Percentiles rank a stretch among this genome's conserved stretches.
Conservation (phyloP, 2,113 vertebrate species). For the Ptychochromis oligacanthus region DNA sequence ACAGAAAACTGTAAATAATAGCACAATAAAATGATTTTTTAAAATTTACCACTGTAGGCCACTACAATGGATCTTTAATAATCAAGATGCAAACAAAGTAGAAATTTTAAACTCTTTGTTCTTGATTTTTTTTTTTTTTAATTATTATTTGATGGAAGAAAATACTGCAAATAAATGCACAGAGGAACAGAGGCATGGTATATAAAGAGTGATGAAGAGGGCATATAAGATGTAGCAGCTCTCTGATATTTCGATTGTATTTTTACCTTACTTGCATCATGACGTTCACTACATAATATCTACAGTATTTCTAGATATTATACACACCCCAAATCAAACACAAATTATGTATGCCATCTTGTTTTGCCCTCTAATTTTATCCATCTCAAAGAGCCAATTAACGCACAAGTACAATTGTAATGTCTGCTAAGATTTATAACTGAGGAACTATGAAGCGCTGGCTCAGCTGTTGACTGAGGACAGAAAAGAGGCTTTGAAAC, state of each 20-base stretch:
- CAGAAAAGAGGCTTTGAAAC: not conserved
- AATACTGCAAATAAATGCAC: not conserved
- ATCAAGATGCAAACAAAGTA: too few species aligned
- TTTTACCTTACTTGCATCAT: not conserved
- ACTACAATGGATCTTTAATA: too few species aligned
- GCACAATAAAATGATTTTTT: too few species aligned
- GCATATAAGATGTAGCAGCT: not conserved
- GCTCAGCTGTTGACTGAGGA: not conserved
- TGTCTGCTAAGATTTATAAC: not conserved
- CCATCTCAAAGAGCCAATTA: not conserved
- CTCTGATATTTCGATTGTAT: not conserved
- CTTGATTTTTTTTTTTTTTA: too few species aligned
- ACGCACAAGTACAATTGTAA: not conserved
- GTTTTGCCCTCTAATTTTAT: not conserved
- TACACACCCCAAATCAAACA: not conserved
- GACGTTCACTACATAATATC: not conserved
- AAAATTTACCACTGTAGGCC: too few species aligned
- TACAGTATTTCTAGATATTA: not conserved
- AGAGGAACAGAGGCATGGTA: rapidly evolving
- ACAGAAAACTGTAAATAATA: too few species aligned
- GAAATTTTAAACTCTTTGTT: not conserved
- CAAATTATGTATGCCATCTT: not conserved
- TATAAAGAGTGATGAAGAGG: not conserved
- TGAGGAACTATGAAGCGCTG: not conserved
- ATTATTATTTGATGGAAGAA: not conserved